These are phyloP conservation scores for Rhodophaea formosa DNA, from an alignment of 2,888 invertebrate species.

Conservation along the genomic window DNA sequence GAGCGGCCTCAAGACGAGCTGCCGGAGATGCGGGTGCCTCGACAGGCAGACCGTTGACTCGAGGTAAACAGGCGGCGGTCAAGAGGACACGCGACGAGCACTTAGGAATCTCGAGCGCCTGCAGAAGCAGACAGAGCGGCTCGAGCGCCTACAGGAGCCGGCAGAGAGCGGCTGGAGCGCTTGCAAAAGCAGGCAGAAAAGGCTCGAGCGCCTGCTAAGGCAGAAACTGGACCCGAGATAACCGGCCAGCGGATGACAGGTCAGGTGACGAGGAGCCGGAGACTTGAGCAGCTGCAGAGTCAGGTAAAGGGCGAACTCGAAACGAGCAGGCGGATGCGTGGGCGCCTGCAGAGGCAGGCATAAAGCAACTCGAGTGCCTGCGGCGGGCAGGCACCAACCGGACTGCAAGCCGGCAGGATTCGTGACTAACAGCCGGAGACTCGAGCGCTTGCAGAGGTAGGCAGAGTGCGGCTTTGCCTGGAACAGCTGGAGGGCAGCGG, in stretches of 20 bases:
- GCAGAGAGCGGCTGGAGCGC: background rate
- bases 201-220: too few species aligned
- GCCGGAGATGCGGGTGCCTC: background rate
- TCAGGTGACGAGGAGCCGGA: background rate
- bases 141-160: background rate
- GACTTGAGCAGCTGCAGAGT: slow-evolving; percentile 4
- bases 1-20: background rate
- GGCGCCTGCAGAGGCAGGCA: background rate
- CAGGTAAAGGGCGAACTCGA: background rate
- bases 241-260: too few species aligned
- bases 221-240: too few species aligned
- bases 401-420: too few species aligned
- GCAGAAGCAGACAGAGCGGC: background rate
- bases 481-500: too few species aligned
- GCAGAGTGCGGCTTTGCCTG: background rate
- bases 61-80: background rate
- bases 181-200: background rate
- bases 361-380: background rate
- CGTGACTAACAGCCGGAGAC: background rate
- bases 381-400: background rate
- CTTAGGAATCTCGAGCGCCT: background rate
- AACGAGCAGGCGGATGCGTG: background rate
- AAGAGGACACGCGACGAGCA: background rate
- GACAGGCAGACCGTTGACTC: too few species aligned
- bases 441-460: background rate